Evolutionary conservation across 2,888 invertebrate genomes (phyloP).

Genomic region (Penaeus monodon): DNA sequence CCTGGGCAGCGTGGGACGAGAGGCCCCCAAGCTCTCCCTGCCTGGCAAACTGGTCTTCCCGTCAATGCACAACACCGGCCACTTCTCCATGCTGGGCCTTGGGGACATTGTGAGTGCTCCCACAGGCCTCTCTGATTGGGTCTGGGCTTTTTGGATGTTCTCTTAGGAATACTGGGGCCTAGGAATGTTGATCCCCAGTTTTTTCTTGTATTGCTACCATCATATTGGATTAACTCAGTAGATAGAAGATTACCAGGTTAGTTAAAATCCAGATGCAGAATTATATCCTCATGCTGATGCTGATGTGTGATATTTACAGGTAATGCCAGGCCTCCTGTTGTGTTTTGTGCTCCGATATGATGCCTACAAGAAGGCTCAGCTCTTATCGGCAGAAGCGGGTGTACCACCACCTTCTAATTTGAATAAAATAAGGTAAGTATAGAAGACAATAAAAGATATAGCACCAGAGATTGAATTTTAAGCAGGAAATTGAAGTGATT

Average conservation of each 20-base stretch:
- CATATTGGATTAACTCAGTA: no score
- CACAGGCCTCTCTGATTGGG: no score
- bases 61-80: constrained; percentile 94
- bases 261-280: no score
- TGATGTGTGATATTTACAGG: constrained; percentile 70
- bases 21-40: constrained; percentile 93
- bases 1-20: constrained; percentile 88
- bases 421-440: constrained; percentile 62
- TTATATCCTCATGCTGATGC: no score
- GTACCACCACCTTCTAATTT: constrained; percentile 63
- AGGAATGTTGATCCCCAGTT: no score
- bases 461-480: no score
- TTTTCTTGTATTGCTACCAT: no score
- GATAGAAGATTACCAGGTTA: no score
- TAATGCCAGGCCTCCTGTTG: constrained; percentile 94
- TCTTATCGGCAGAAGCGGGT: constrained; percentile 71
- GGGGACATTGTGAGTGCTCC: constrained; percentile 74
- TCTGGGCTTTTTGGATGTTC: no score
- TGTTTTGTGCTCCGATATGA: constrained; percentile 98
- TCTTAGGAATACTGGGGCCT: no score
- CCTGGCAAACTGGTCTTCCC: constrained; percentile 98
- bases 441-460: neutral
- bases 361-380: constrained; percentile 93
- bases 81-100: constrained; percentile 93
- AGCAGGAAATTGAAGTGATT: no score